Percentiles rank a stretch among this genome's conserved stretches.
These are phyloP conservation scores for Sipha flava DNA, from an alignment of 1,140 invertebrate species.

Conservation along the genomic window DNA sequence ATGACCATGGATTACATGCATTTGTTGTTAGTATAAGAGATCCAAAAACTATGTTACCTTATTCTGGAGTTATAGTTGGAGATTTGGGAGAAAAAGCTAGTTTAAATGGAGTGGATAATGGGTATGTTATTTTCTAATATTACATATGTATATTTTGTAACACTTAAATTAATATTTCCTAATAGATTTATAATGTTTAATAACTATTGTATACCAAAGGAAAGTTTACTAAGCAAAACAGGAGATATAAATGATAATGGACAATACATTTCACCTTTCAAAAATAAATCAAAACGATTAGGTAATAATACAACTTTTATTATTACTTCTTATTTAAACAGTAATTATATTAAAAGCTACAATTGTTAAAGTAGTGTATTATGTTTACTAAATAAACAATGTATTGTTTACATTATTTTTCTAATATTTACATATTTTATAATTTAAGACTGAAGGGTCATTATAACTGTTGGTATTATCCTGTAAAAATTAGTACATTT, in stretches of 20 bases:
- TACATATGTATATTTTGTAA: neutral
- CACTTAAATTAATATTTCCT: neutral
- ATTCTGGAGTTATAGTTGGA: slow-evolving; percentile 60
- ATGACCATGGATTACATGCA: slow-evolving; percentile 73
- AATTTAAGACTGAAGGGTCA: no score
- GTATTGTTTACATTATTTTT: no score
- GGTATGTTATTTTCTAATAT: slow-evolving; percentile 45
- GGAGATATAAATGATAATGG: slow-evolving; percentile 80
- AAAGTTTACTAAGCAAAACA: slow-evolving; percentile 73
- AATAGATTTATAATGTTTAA: slow-evolving; percentile 76
- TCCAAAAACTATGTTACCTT: slow-evolving; percentile 60
- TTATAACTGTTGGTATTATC: no score
- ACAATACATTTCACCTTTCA: slow-evolving; percentile 60
- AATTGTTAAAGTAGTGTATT: no score
- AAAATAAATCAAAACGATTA: slow-evolving; percentile 63
- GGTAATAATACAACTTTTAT: slow-evolving; percentile 28
- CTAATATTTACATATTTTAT: no score
- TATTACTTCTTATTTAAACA: no score
- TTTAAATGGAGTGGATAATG: slow-evolving; percentile 84
- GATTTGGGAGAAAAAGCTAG: slow-evolving; percentile 86
- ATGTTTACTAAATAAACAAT: neutral
- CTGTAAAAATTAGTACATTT: no score
- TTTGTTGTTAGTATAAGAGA: slow-evolving; percentile 77
- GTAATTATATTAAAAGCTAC: no score
- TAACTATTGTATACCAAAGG: slow-evolving; percentile 71